Conservation (phyloP, 1,140 invertebrate species). For the Pantala flavescens region DNA sequence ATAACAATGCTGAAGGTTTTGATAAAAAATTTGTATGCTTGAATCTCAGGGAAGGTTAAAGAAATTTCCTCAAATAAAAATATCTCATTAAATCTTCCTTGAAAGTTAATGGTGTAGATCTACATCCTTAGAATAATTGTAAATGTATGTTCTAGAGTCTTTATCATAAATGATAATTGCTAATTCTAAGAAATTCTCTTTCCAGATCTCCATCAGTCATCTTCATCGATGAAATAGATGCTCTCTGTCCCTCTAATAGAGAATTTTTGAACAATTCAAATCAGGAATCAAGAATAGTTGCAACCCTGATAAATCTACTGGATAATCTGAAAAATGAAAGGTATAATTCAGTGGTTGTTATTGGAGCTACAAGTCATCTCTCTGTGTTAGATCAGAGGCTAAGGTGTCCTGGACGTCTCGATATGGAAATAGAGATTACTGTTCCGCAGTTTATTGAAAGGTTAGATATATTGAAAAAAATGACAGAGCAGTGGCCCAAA, state of each 20-base stretch:
- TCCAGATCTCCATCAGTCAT: slow-evolving; percentile 53
- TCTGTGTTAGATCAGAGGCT: slow-evolving; percentile 60
- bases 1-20: too few relatives aligned
- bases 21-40: too few relatives aligned
- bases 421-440: slow-evolving; percentile 75
- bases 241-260: slow-evolving; percentile 53
- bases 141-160: too few relatives aligned
- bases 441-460: slow-evolving; percentile 60
- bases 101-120: too few relatives aligned
- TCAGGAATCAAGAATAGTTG: slow-evolving; percentile 59
- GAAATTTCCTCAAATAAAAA: too few relatives aligned
- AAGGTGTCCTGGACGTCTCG: slow-evolving; percentile 62
- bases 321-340: slow-evolving; percentile 49
- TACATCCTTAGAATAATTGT: too few relatives aligned
- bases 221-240: slow-evolving; percentile 69
- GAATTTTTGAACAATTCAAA: slow-evolving; percentile 44
- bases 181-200: too few relatives aligned
- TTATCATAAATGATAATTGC: too few relatives aligned
- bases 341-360: slow-evolving; percentile 43
- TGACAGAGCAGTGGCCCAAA: slow-evolving; percentile 45
- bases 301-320: slow-evolving; percentile 53
- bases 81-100: too few relatives aligned
- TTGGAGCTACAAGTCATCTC: slow-evolving; percentile 61
- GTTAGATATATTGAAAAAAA: slow-evolving; percentile 50
- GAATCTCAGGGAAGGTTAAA: too few relatives aligned